Percentiles rank a stretch among this genome's conserved stretches.
phyloP scores from a whole-genome alignment of 2,888 invertebrate genomes.

The Macrophya annulata region DNA sequence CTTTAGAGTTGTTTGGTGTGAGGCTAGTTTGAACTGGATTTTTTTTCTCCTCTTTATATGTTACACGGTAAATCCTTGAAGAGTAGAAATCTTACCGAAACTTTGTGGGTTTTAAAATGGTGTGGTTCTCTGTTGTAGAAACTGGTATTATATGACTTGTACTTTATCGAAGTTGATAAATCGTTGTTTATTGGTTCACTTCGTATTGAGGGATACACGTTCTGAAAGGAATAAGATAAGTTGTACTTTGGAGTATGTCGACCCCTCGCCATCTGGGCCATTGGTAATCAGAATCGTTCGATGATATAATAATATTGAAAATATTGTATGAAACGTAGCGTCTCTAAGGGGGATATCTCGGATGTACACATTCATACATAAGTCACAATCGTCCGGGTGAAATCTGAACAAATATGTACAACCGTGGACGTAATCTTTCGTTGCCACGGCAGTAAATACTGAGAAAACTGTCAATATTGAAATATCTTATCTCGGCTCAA shows the following conservation, averaged over 20 bases:
- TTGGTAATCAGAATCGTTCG: constrained; percentile 23
- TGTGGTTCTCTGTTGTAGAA: not conserved
- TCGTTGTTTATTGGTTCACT: not conserved
- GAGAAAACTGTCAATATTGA: constrained; percentile 74
- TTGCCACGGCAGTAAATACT: constrained; percentile 70
- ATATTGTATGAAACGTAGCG: not conserved
- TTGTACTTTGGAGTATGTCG: constrained; percentile 25
- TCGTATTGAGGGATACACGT: not conserved
- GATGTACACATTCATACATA: not conserved
- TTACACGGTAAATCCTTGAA: not conserved
- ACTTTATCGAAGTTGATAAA: not conserved
- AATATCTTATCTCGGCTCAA: constrained; percentile 72
- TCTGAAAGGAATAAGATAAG: not conserved
- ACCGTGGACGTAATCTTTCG: constrained; percentile 69
- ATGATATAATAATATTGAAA: constrained; percentile 15
- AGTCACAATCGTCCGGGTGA: constrained; percentile 57
- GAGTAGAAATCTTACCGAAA: not conserved
- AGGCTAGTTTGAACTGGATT: not conserved
- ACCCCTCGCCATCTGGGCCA: constrained; percentile 43
- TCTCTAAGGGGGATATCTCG: not conserved
- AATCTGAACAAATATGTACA: constrained; percentile 73
- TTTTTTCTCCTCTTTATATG: not conserved
- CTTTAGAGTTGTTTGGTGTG: no score
- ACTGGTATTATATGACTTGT: not conserved
- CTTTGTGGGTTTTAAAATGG: not conserved